Evolutionary conservation across 1,140 invertebrate species (phyloP), one percentile per base, ranked within the genome.

Genomic region (Apocrypta bakeri): DNA sequence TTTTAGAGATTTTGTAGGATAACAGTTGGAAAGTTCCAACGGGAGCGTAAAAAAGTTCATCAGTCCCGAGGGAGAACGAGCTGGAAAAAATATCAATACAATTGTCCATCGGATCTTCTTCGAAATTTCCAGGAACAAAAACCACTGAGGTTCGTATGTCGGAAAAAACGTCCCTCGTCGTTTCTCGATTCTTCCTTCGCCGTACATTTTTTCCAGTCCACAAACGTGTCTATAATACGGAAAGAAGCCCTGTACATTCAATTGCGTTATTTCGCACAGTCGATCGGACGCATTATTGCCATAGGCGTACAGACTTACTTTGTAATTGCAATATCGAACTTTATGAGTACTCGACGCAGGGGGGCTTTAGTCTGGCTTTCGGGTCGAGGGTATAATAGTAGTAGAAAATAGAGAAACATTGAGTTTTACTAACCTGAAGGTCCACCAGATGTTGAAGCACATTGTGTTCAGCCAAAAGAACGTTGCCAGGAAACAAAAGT

Each of bases 401-500:
- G 64, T 3, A 0, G 2, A 64, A 77, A 71, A 77, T 2, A 7
- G 17, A 25, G 66, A 7, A 74, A 74, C n/a, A 63, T 9, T 37
- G 33, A 37, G 2, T 37, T 37, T 37, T 85, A 93, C 94, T 95
- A 88, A 96, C 95, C 95, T 92, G 91, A 97, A 97, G 17, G 97
- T 98, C 95, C 97, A 97, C 96, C 97, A 98, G 89, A 98, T 97
- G 92, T 98, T 98, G 92, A 98, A 97, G 90, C 97, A 97, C 96
- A 98, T 98, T 61, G 97, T 97, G 92, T 97, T 97, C 80, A 99
- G 96, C 98, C 98, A 99, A 90, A 98, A 98, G 93, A 99, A 99
- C 82, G 98, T 97, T 33, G 97, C 95, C 87, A 99, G 93, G 92
- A 98, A 98, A 91, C 97, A 96, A 93, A 98, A 98, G 90, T 99